Percentiles rank a stretch among this genome's conserved stretches.
Evolutionary conservation across 2,888 invertebrate genomes (phyloP).

Genomic region (Drosophila aldrichi): DNA sequence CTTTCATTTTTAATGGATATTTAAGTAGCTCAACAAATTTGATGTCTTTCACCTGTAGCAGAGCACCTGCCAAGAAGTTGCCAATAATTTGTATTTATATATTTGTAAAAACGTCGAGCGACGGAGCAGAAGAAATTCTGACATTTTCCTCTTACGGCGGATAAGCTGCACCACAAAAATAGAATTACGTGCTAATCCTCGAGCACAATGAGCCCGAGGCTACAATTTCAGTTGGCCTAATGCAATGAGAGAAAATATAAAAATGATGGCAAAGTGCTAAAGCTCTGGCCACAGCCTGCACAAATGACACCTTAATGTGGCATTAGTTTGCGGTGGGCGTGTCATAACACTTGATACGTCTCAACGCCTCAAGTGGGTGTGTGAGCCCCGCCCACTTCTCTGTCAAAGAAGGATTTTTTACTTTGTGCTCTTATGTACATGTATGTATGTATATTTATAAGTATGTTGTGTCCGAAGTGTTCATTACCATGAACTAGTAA

Average conservation of each 20-base stretch:
- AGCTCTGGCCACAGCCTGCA: constrained; percentile 47
- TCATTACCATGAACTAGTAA: neutral
- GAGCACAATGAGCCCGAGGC: constrained; percentile 45
- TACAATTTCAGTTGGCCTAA: constrained; percentile 41
- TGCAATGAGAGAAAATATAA: constrained; percentile 36
- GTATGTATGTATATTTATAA: neutral
- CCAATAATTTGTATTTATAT: constrained; percentile 15
- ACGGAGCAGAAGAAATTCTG: constrained; percentile 21
- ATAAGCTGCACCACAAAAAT: constrained; percentile 23
- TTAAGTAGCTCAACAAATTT: constrained; percentile 17
- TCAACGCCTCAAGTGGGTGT: neutral
- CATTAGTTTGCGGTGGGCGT: constrained; percentile 57
- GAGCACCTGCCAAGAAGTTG: constrained; percentile 21
- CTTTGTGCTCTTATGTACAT: neutral
- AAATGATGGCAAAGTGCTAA: constrained; percentile 33
- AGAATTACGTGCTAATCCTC: constrained; percentile 59
- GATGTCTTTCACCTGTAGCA: constrained; percentile 13
- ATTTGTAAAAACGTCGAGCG: neutral
- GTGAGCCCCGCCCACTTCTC: neutral
- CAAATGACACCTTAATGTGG: constrained; percentile 63
- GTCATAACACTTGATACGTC: constrained; percentile 52
- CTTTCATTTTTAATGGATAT: constrained; percentile 21
- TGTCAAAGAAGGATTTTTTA: neutral
- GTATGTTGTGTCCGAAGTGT: neutral
- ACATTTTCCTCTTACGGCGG: constrained; percentile 25